phyloP scores from a whole-genome alignment of 92 coral and sea anemone species.

The Phymanthus crucifer region DNA sequence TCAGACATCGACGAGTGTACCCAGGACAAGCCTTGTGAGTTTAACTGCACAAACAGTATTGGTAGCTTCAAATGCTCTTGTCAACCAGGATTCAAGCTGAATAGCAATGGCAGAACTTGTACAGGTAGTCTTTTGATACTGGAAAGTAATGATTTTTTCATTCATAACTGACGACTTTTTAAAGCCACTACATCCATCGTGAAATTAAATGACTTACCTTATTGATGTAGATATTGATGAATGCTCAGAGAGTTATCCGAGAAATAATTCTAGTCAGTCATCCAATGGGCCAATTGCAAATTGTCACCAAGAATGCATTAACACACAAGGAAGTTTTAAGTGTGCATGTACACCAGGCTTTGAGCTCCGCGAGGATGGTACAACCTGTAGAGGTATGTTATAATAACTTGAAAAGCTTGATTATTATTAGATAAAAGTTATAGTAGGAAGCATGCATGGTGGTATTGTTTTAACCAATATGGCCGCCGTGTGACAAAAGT shows the following conservation, averaged over 20 bases:
- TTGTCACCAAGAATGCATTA: constrained; percentile 34
- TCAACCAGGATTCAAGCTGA: constrained; percentile 48
- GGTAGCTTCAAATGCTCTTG: constrained; percentile 66
- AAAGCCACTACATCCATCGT: too few species aligned
- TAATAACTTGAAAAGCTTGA: too few species aligned
- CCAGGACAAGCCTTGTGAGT: constrained; percentile 39
- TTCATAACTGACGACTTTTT: too few species aligned
- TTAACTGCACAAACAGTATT: constrained; percentile 40
- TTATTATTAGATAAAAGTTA: too few species aligned
- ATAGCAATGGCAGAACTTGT: constrained; percentile 35
- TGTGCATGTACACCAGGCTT: constrained; percentile 40
- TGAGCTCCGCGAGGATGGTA: constrained; percentile 17
- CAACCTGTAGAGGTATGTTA: constrained; percentile 28
- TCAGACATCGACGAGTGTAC: too few species aligned
- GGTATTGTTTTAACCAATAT: too few species aligned
- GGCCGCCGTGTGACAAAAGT: too few species aligned
- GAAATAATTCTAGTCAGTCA: background rate
- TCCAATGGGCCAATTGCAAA: background rate
- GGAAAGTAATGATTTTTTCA: too few species aligned
- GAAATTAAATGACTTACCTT: background rate
- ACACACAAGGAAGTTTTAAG: constrained; percentile 38
- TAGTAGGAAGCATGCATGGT: too few species aligned
- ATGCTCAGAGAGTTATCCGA: constrained; percentile 7
- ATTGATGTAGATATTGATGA: constrained; percentile 33
- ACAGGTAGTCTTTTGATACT: background rate